These are phyloP conservation scores for Leptocoma aspasia DNA, from an alignment of 2,113 vertebrate genomes.

Conservation along the genomic window DNA sequence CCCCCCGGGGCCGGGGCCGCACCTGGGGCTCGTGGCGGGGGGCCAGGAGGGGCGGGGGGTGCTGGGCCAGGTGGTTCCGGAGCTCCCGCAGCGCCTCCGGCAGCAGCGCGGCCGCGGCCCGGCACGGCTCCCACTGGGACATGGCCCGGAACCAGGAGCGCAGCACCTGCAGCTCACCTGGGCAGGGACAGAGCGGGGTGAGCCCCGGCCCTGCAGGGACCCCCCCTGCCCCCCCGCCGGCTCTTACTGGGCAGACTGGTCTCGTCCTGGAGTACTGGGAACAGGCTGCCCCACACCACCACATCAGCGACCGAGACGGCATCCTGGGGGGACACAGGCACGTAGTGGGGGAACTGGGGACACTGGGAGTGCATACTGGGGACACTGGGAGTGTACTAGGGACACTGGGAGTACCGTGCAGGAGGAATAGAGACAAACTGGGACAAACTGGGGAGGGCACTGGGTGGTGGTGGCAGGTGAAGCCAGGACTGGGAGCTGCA, in stretches of 20 bases:
- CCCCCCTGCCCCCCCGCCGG: not conserved
- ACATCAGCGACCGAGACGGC: not conserved
- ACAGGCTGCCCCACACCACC: not conserved
- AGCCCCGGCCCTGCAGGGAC: not conserved
- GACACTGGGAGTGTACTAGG: too few relatives aligned
- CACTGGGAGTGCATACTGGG: too few relatives aligned
- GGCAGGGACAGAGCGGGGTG: not conserved
- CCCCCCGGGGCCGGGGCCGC: not conserved
- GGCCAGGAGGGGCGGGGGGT: not conserved
- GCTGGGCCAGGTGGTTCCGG: not conserved
- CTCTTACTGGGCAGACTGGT: not conserved
- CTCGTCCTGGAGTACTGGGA: not conserved
- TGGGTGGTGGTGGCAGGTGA: not conserved
- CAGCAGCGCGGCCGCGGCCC: not conserved
- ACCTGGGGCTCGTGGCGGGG: not conserved
- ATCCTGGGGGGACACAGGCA: not conserved
- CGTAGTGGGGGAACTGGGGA: not conserved
- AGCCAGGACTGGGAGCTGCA: not conserved
- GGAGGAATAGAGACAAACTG: not conserved
- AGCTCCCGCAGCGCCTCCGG: not conserved
- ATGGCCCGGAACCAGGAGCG: not conserved
- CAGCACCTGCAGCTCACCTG: not conserved
- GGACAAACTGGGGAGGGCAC: not conserved
- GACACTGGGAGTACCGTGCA: not conserved
- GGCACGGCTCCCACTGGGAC: not conserved